Evolutionary conservation across 1,140 invertebrate species (phyloP).

Genomic region (Cataglyphis hispanica): DNA sequence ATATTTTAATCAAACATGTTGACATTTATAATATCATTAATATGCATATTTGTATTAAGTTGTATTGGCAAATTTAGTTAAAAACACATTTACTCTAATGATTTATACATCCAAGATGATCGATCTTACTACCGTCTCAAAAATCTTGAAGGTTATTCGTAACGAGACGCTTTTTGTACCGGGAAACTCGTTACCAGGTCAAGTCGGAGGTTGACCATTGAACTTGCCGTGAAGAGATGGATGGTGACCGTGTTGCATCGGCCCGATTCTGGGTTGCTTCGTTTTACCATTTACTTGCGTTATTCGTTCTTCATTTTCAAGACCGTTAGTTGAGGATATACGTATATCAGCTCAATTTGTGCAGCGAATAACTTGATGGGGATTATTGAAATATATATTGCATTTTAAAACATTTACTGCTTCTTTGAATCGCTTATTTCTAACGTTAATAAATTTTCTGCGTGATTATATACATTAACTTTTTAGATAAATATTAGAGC

Average conservation of each 20-base stretch:
- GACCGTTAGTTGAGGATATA: conserved; percentile 37
- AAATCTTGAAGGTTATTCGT: neutral
- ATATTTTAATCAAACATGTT: neutral
- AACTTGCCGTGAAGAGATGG: conserved; percentile 23
- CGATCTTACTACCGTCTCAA: neutral
- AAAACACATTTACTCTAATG: neutral
- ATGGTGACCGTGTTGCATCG: conserved; percentile 5
- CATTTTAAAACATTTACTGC: conserved; percentile 4
- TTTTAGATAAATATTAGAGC: neutral
- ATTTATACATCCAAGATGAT: neutral
- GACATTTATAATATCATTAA: neutral
- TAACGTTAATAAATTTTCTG: neutral
- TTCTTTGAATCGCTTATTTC: neutral
- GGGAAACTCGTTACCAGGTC: conserved; percentile 28
- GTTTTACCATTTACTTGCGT: conserved; percentile 41
- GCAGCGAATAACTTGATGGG: neutral
- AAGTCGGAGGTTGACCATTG: conserved; percentile 1
- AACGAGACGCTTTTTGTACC: conserved; percentile 18
- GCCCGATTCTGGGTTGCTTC: neutral
- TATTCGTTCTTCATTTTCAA: conserved; percentile 35
- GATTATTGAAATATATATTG: conserved; percentile 24
- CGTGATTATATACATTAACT: neutral
- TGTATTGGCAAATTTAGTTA: neutral
- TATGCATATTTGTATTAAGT: neutral
- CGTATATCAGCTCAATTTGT: neutral